These are phyloP conservation scores for Rattus rattus DNA, from an alignment of 2,113 vertebrate species.

Conservation along the genomic window DNA sequence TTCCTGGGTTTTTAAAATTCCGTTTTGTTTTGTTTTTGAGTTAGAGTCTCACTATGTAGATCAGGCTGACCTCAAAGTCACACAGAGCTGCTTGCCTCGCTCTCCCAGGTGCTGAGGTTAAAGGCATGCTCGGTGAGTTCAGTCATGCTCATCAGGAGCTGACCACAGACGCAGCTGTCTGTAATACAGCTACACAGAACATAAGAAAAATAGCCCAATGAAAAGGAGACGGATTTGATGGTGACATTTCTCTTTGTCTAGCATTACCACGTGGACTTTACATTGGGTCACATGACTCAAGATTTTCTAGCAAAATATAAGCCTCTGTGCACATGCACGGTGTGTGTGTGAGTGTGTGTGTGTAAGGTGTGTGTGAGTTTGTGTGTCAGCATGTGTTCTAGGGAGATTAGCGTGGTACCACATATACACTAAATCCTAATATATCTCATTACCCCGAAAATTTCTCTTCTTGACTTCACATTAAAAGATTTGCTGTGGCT, in stretches of 20 bases:
- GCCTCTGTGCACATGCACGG: no score
- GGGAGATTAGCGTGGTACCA: conserved; percentile 78
- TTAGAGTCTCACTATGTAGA: background rate
- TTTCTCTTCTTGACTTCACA: conserved; percentile 76
- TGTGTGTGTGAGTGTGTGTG: background rate
- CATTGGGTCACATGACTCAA: background rate
- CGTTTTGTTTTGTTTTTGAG: background rate
- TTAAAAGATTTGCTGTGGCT: conserved; percentile 65
- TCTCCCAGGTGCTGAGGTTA: background rate
- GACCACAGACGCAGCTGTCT: conserved; percentile 57
- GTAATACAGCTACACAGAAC: conserved; percentile 76
- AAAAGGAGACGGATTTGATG: conserved; percentile 80
- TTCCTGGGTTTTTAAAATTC: background rate
- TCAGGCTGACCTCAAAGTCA: background rate
- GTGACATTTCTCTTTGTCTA: conserved; percentile 72
- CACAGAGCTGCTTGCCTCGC: background rate
- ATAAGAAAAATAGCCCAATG: conserved; percentile 76
- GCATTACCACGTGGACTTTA: background rate
- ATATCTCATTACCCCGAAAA: conserved; percentile 84
- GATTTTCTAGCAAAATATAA: background rate
- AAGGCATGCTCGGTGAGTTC: background rate
- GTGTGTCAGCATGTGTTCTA: conserved; percentile 76
- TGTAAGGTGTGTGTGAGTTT: background rate
- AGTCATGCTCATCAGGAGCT: conserved; percentile 67
- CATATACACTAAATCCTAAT: conserved; percentile 85